Conservation (phyloP, 2,113 vertebrate species). For the Calonectris borealis region DNA sequence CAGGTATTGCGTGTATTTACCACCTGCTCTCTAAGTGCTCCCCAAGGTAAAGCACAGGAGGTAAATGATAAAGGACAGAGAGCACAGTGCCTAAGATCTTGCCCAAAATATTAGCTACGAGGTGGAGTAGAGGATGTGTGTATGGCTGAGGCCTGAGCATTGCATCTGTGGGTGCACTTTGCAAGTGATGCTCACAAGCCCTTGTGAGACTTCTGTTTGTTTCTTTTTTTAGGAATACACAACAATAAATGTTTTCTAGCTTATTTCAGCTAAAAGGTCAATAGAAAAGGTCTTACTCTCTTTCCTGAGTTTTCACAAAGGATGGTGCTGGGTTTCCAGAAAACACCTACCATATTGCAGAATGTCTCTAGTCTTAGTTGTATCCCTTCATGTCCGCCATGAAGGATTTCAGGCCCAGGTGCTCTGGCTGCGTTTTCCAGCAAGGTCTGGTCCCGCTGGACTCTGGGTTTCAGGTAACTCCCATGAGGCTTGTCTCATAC, state of each 20-base stretch:
- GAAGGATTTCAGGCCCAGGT: slow-evolving; percentile 2
- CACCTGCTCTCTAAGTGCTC: neutral
- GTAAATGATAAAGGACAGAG: neutral
- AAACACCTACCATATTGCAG: neutral
- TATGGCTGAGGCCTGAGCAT: neutral
- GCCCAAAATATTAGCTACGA: neutral
- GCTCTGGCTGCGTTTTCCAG: neutral
- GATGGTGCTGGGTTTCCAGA: slow-evolving; percentile 21
- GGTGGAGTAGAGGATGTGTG: neutral
- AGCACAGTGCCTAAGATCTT: neutral
- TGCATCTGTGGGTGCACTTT: neutral
- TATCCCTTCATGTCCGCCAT: neutral
- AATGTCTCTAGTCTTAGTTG: neutral
- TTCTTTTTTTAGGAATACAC: slow-evolving; percentile 7
- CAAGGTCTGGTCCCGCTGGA: neutral
- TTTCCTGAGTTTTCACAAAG: slow-evolving; percentile 14
- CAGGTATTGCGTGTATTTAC: neutral
- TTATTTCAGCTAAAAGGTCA: slow-evolving; percentile 10
- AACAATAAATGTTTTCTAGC: slow-evolving; percentile 42
- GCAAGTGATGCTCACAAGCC: neutral
- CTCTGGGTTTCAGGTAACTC: slow-evolving; percentile 3
- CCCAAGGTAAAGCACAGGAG: neutral
- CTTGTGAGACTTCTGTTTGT: neutral
- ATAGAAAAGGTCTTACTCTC: neutral
- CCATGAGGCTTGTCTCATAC: neutral